Percentiles rank a stretch among this genome's conserved stretches.
Evolutionary conservation across 1,140 invertebrate species (phyloP).

Genomic region (Meloidogyne exigua): DNA sequence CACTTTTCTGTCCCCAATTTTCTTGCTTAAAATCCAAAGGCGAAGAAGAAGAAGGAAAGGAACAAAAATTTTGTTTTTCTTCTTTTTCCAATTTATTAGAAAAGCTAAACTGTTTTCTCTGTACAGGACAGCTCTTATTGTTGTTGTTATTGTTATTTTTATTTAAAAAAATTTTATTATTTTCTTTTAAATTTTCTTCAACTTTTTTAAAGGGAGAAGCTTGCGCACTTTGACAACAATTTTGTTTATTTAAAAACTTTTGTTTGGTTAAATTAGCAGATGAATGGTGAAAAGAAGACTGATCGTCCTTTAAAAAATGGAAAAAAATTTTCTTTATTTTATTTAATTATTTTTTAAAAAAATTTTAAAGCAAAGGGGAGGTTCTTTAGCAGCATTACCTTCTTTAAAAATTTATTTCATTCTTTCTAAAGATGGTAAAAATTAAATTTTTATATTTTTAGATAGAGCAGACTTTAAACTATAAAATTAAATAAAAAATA

Average conservation of each 20-base stretch:
- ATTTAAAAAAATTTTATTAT: not conserved
- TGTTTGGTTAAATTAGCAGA: not conserved
- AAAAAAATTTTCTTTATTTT: not conserved
- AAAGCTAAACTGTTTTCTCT: constrained; percentile 2
- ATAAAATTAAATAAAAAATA: no score
- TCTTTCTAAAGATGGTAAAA: no score
- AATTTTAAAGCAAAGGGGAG: no score
- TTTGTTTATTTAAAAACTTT: not conserved
- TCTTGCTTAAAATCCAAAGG: not conserved
- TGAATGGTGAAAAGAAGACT: not conserved
- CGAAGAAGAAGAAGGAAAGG: not conserved
- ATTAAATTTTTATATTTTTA: no score
- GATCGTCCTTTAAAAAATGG: not conserved
- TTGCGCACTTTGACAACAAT: not conserved
- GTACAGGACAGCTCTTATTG: not conserved
- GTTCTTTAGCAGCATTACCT: no score
- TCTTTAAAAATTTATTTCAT: no score
- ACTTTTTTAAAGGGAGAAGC: not conserved
- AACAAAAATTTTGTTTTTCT: no score
- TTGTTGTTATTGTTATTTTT: not conserved
- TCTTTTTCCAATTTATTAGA: not conserved
- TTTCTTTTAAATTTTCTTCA: not conserved
- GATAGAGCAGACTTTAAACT: no score
- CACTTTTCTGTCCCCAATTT: not conserved
- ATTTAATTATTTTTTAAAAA: no score